Conservation (phyloP, 2,113 vertebrate species). For the Pithys albifrons region DNA sequence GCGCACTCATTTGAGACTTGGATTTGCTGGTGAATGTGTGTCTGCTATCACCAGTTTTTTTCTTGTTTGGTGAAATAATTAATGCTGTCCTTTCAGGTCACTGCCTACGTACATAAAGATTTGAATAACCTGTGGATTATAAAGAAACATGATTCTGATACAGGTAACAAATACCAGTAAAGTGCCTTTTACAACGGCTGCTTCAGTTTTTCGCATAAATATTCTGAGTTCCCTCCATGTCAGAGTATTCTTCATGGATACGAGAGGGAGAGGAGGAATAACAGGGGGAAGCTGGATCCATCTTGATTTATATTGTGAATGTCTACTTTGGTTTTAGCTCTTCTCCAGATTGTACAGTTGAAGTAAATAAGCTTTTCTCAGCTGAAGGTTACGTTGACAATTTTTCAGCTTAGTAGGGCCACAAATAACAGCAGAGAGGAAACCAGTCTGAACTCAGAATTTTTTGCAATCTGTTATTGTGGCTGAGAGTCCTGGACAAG, state of each 20-base stretch:
- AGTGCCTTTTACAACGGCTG: not conserved
- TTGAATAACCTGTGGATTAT: constrained; percentile 96
- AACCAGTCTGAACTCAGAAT: not conserved
- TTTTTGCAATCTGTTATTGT: not conserved
- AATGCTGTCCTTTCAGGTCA: constrained; percentile 81
- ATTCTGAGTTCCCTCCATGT: not conserved
- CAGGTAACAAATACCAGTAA: constrained; percentile 75
- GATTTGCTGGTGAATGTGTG: not conserved
- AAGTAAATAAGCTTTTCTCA: constrained; percentile 16
- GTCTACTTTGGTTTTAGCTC: not conserved
- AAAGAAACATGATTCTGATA: constrained; percentile 79
- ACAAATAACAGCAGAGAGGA: not conserved
- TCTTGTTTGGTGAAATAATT: not conserved
- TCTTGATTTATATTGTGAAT: not conserved
- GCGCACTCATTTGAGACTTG: not conserved
- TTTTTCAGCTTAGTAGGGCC: not conserved
- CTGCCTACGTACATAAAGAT: constrained; percentile 95
- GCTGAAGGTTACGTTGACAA: not conserved
- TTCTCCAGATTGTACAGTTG: not conserved
- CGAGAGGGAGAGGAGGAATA: not conserved
- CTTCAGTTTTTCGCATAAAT: not conserved
- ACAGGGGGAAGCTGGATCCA: not conserved
- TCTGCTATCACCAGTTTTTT: not conserved
- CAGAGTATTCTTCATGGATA: not conserved
- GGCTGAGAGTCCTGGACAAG: not conserved